Conservation (phyloP, 1,140 invertebrate species). For the Drosophila elegans region DNA sequence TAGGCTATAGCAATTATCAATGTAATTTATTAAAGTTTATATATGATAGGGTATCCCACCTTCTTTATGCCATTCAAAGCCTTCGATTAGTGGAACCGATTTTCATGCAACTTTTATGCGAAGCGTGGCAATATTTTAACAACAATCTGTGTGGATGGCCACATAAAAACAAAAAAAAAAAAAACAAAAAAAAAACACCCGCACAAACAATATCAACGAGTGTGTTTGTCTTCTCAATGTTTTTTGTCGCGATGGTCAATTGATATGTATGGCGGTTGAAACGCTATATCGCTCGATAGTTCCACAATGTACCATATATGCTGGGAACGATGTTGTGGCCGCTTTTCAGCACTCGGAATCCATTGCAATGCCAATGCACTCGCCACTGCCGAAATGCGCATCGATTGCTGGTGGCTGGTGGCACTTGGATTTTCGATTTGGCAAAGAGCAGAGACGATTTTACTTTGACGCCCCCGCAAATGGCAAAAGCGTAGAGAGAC, state of each 20-base stretch:
- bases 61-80: neutral
- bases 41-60: conserved; percentile 18
- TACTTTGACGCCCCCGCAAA: conserved; percentile 34
- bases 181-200: neutral
- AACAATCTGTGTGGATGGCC: conserved; percentile 52
- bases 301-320: conserved; percentile 22
- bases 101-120: conserved; percentile 65
- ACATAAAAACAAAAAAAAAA: neutral
- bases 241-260: conserved; percentile 74
- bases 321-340: conserved; percentile 25
- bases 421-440: conserved; percentile 39
- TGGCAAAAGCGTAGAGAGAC: conserved; percentile 20
- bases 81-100: conserved; percentile 31
- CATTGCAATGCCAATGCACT: conserved; percentile 46
- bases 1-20: too few relatives aligned
- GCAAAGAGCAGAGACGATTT: conserved; percentile 44
- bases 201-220: conserved; percentile 6
- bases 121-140: conserved; percentile 76
- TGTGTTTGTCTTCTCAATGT: conserved; percentile 41
- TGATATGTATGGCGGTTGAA: conserved; percentile 64
- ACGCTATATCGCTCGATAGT: conserved; percentile 32
- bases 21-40: neutral
- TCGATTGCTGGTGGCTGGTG: conserved; percentile 12
- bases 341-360: conserved; percentile 10
- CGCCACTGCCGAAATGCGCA: conserved; percentile 35